These are phyloP conservation scores for Drosophila watanabei DNA, from an alignment of 1,140 invertebrate genomes.

Conservation along the genomic window DNA sequence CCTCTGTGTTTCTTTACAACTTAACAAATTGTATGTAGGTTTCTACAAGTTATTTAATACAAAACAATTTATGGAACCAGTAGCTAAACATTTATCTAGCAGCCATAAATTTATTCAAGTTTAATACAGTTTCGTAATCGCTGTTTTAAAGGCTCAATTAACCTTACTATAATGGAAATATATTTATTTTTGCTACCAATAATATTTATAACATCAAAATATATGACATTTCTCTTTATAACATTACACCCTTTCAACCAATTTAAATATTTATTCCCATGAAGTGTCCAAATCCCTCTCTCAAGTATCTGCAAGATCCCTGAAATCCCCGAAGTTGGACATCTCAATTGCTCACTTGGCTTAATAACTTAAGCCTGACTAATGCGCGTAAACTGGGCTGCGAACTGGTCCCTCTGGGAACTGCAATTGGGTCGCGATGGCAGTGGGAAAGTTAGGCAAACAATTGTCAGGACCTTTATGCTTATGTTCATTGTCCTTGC, in stretches of 20 bases:
- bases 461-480: slow-evolving; percentile 56
- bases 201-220: not conserved
- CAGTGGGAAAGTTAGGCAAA: slow-evolving; percentile 82
- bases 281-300: not conserved
- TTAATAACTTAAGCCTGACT: slow-evolving; percentile 58
- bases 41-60: not conserved
- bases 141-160: not conserved
- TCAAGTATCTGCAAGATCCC: slow-evolving; percentile 14
- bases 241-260: too few species aligned
- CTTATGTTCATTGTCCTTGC: slow-evolving; percentile 33
- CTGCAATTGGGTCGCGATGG: slow-evolving; percentile 40
- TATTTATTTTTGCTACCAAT: not conserved
- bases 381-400: slow-evolving; percentile 57
- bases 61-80: not conserved
- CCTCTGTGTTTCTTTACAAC: not conserved
- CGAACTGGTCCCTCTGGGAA: slow-evolving; percentile 42
- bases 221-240: not conserved
- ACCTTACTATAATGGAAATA: not conserved
- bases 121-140: not conserved
- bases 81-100: too few species aligned
- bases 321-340: slow-evolving; percentile 3
- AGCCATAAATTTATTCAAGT: not conserved
- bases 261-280: slow-evolving; percentile 14
- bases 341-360: slow-evolving; percentile 64
- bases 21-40: not conserved